Base-by-base conservation (phyloP, 2,113 vertebrate genomes). In the Burhinus oedicnemus region DNA sequence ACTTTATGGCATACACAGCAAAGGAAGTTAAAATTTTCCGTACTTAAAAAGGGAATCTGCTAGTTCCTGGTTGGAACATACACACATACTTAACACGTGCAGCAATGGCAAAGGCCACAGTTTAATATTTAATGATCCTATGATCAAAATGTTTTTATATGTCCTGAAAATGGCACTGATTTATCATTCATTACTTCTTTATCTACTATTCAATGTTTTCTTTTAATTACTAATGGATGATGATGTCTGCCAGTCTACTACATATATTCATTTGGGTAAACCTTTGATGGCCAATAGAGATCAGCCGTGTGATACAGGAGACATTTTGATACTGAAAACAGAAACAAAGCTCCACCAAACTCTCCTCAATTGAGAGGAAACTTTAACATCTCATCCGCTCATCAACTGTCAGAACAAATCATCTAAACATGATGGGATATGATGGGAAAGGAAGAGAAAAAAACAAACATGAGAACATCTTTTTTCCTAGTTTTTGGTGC, bases 391-490 rank as follows among this genome's bases (percentile, higher is more conserved):
- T 60, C 15, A 23, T 30, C 12, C 15, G 14, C 29, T 71, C 26
- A 79, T 42, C 44, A 27, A 2, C 21, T 58, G 8, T 42, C 10
- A 29, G 66, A 84, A 68, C 5, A 84, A 89, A 78, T 55, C 13
- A 51, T 77, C 36, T 52, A 34, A 15, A 4, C 10, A 13, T 25
- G 32, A 32, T 21, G 2, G 7, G 45, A 36, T 70, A 32, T 25
- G 13, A 54, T 61, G 36, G 25, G 30, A 69, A 72, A 58, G 21
- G 17, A 42, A n/a, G 3, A 62, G 9, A 52, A 66, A 29, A 94
- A 38, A 18, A 0, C 27, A 87, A 64, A 58, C 15, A 21, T 3
- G 3, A 51, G 8, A 78, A n/a, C 2, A 9, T 5, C 1, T 64
- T 18, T 58, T 54, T 25, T 20, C 19, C 29, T 79, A 34, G 15